Evolutionary conservation across 1,140 invertebrate genomes (phyloP).

Genomic region (Globodera rostochiensis): DNA sequence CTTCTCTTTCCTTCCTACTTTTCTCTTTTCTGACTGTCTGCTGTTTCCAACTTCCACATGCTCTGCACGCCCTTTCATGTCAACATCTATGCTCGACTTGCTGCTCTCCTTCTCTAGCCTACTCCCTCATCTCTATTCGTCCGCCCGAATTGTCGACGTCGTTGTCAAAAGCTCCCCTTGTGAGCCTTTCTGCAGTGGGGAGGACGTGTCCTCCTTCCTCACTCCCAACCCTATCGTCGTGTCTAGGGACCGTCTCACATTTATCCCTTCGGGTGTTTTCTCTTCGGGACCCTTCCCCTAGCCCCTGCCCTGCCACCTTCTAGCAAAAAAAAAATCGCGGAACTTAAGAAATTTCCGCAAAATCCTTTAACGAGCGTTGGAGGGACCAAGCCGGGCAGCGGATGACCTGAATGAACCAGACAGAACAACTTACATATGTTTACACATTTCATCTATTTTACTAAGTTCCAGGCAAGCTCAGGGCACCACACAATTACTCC

Average conservation of each 20-base stretch:
- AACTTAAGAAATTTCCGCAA: neutral
- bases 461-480: neutral
- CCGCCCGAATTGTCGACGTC: constrained; percentile 8
- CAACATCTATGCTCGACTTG: constrained; percentile 17
- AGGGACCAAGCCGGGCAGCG: neutral
- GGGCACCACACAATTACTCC: neutral
- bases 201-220: constrained; percentile 14
- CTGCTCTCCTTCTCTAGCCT: neutral
- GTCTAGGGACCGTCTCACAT: constrained; percentile 18
- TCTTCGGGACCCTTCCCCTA: neutral
- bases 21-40: neutral
- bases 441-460: neutral
- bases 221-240: neutral
- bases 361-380: neutral
- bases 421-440: neutral
- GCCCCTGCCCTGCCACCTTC: neutral
- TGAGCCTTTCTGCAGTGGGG: neutral
- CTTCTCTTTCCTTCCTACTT: neutral
- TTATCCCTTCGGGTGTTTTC: constrained; percentile 6
- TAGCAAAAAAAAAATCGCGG: neutral
- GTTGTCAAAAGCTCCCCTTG: neutral
- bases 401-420: no score
- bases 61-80: constrained; percentile 3
- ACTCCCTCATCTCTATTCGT: neutral
- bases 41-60: neutral